phyloP scores from a whole-genome alignment of 1,140 invertebrate species.

The Diorhabda elongata region DNA sequence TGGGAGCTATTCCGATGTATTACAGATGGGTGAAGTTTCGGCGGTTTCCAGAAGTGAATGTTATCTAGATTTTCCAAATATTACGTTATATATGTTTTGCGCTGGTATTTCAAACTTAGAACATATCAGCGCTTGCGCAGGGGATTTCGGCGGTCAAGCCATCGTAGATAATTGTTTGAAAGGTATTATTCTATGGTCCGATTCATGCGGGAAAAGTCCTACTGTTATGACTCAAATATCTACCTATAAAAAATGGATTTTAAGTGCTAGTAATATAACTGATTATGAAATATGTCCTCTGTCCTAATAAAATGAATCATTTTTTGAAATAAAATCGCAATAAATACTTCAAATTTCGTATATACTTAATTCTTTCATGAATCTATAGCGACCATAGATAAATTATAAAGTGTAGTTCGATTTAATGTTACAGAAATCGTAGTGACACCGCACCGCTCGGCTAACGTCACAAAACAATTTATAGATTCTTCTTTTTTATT shows the following conservation, averaged over 20 bases:
- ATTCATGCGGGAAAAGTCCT: constrained; percentile 65
- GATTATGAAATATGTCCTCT: neutral
- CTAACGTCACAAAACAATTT: too few species aligned
- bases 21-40: constrained; percentile 16
- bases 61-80: constrained; percentile 19
- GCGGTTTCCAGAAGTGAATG: constrained; percentile 13
- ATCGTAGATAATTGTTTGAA: constrained; percentile 43
- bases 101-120: constrained; percentile 42
- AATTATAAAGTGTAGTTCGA: too few species aligned
- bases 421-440: too few species aligned
- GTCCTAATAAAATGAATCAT: neutral
- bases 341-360: neutral
- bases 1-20: neutral
- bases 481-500: too few species aligned
- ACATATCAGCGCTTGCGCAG: constrained; percentile 57
- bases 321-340: neutral
- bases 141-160: constrained; percentile 63
- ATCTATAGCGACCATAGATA: too few species aligned
- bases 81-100: constrained; percentile 45
- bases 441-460: too few species aligned
- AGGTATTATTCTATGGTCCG: constrained; percentile 70
- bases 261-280: neutral
- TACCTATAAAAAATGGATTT: constrained; percentile 15
- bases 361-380: too few species aligned
- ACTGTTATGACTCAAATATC: constrained; percentile 66